Evolutionary conservation across 2,888 invertebrate species (phyloP).

Genomic region (Tigriopus californicus): DNA sequence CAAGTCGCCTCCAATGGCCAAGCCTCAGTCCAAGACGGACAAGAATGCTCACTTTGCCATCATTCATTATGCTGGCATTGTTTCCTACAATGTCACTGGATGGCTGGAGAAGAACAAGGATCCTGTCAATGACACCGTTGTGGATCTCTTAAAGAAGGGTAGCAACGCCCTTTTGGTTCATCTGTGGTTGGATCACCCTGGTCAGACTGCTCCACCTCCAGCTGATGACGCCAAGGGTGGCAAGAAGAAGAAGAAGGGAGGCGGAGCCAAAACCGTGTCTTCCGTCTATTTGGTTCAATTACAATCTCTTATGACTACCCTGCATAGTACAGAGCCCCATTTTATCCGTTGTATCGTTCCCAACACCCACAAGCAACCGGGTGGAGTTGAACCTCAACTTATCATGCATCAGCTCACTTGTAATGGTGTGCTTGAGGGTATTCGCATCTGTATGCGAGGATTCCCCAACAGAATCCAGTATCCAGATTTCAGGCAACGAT

Average conservation of each 20-base stretch:
- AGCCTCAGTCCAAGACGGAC: conserved; percentile 85
- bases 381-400: conserved; percentile 39
- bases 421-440: conserved; percentile 98
- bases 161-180: conserved; percentile 61
- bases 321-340: conserved; percentile 92
- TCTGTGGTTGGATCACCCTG: conserved; percentile 87
- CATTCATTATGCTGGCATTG: conserved; percentile 96
- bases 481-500: conserved; percentile 39
- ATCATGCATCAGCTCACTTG: conserved; percentile 99
- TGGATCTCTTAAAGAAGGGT: conserved; percentile 87
- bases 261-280: conserved; percentile 97
- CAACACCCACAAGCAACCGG: conserved; percentile 62
- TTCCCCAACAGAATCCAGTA: conserved; percentile 39
- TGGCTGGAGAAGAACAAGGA: conserved; percentile 99
- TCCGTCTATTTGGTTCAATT: conserved; percentile 84
- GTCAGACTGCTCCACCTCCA: conserved; percentile 38
- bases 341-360: conserved; percentile 99
- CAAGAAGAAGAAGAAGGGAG: conserved; percentile 70
- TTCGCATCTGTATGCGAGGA: conserved; percentile 37
- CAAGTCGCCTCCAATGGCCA: conserved; percentile 89
- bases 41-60: conserved; percentile 98
- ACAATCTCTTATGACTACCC: conserved; percentile 92
- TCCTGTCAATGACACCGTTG: conserved; percentile 97
- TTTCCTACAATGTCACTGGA: conserved; percentile 92
- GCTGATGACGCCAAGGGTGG: conserved; percentile 37